Evolutionary conservation across 2,888 invertebrate genomes (phyloP), one percentile per base, ranked within the genome.

Genomic region (Melikaiella ostensackeni): DNA sequence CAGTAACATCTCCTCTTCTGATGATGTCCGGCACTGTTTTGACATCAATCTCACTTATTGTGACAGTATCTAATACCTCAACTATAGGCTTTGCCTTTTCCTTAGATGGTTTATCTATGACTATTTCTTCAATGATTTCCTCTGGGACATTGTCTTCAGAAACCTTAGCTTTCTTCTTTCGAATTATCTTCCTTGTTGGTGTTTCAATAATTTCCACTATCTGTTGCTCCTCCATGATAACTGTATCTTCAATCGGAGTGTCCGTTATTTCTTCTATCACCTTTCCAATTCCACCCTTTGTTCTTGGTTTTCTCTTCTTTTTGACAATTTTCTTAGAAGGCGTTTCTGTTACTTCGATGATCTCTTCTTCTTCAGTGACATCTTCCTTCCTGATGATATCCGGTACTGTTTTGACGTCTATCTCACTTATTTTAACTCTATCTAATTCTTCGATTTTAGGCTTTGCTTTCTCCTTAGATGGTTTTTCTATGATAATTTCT

Each of bases 41-140:
- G 11, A 80, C 59, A 42, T 82, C 77, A 9, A 74, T 59, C 24
- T 57, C 57, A 1, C 30, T 74, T 16, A 74, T 35, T 19, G 35
- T 19, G 5, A n/a, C 16, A 13, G 38, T 42, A 8, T 42, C 74
- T 21, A 74, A 50, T 19, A 57, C 33, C n/a, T 74, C 74, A 2
- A 57, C 21, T 7, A 33, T 13, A 13, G 42, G 42, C 16, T 55
- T 74, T 7, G 74, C 74, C n/a, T 74, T 74, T 11, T 55, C 19
- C n/a, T 57, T 55, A 4, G 42, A 16, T 27, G 27, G 66, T 66
- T 66, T 66, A 8, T 66, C 46, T 7, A 46, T 24, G 8, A 46
- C 77, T 7, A 88, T 87, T 50, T 88, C 87, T 73, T 87, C 85
- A 21, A 86, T 82, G 0, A 81, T 55, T 77, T 89, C 87, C 66